Conservation (phyloP, 1,140 invertebrate genomes). For the Ganaspis sp. region DNA sequence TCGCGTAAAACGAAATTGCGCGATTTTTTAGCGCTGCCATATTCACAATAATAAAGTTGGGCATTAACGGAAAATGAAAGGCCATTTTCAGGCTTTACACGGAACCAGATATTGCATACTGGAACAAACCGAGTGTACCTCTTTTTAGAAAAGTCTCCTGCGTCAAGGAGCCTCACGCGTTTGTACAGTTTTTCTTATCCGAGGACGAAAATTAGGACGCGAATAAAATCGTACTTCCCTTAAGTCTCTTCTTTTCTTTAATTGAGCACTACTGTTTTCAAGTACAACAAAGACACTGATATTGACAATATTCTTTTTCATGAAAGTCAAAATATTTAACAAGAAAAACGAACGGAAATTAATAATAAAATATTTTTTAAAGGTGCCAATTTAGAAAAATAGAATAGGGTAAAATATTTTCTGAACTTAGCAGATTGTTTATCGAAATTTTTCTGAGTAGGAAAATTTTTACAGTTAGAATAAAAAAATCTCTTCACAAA, state of each 20-base stretch:
- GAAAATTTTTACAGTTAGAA: no score
- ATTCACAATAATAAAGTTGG: not conserved
- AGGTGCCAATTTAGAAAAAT: no score
- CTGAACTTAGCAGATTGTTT: no score
- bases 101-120: not conserved
- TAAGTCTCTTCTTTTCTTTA: not conserved
- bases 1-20: not conserved
- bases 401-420: no score
- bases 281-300: not conserved
- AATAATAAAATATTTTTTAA: no score
- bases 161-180: constrained; percentile 39
- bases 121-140: constrained; percentile 13
- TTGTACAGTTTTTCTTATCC: constrained; percentile 40
- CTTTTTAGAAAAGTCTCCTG: constrained; percentile 41
- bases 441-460: no score
- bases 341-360: no score
- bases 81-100: not conserved
- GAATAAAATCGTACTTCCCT: not conserved
- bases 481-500: no score
- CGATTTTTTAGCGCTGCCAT: constrained; percentile 5
- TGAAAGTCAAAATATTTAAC: not conserved
- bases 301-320: not conserved
- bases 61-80: constrained; percentile 13
- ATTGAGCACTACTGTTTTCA: not conserved
- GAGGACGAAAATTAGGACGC: not conserved